These are phyloP conservation scores for Callipepla californica DNA, from an alignment of 2,113 vertebrate species.

Conservation along the genomic window DNA sequence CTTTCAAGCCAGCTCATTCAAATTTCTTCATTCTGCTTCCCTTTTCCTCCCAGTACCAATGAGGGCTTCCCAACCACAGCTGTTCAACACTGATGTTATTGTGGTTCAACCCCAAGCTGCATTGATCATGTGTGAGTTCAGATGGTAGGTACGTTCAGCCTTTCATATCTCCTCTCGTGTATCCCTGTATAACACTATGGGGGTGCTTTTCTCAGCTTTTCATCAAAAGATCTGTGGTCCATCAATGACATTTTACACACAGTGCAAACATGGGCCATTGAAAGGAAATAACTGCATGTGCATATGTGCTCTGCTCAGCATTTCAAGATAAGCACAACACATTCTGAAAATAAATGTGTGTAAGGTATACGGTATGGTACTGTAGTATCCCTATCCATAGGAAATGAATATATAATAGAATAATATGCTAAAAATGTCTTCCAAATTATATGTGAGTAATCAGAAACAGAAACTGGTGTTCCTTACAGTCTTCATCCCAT, in stretches of 20 bases:
- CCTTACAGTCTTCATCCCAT: background rate
- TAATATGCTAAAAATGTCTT: background rate
- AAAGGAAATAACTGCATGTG: background rate
- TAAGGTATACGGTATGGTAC: background rate
- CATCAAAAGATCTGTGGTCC: background rate
- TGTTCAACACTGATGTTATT: background rate
- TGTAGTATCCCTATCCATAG: background rate
- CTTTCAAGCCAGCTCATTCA: slow-evolving; percentile 34
- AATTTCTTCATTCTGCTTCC: background rate
- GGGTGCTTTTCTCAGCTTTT: background rate
- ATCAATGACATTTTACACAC: background rate
- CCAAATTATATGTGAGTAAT: background rate
- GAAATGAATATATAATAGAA: background rate
- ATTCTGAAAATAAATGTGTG: background rate
- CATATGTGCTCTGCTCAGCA: background rate
- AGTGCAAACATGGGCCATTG: background rate
- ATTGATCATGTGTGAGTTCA: background rate
- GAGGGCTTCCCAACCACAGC: background rate
- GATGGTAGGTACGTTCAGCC: background rate
- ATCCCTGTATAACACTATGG: background rate
- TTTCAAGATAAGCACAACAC: background rate
- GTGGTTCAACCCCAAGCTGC: background rate
- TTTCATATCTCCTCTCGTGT: background rate
- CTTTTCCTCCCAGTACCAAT: background rate
- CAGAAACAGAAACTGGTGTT: background rate